Percentiles rank a stretch among this genome's conserved stretches.
These are phyloP conservation scores for Xiphophorus couchianus DNA, from an alignment of 2,113 vertebrate genomes.

Conservation along the genomic window DNA sequence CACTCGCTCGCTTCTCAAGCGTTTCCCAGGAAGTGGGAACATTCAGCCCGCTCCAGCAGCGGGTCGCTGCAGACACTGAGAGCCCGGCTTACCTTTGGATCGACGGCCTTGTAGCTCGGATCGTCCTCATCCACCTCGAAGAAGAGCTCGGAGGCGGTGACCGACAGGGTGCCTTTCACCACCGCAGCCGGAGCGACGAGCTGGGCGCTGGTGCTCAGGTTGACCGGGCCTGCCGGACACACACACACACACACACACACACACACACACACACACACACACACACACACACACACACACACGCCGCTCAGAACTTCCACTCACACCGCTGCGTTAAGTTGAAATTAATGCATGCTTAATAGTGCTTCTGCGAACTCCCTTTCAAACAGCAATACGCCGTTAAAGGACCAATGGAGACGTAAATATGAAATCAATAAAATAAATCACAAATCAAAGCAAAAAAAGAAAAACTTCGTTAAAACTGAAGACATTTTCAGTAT, in stretches of 20 bases:
- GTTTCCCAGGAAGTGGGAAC: no score
- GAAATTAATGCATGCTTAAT: neutral
- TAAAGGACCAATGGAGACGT: neutral
- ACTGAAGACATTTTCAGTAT: slow-evolving; percentile 77
- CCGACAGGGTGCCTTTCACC: slow-evolving; percentile 92
- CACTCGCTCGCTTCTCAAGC: no score
- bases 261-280: no score
- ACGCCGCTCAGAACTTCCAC: slow-evolving; percentile 13
- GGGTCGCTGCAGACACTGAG: no score
- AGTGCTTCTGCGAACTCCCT: neutral
- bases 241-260: no score
- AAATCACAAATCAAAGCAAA: neutral
- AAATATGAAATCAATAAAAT: neutral
- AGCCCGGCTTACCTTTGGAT: slow-evolving; percentile 91
- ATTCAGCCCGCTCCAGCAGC: neutral
- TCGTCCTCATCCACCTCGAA: slow-evolving; percentile 99
- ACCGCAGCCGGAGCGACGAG: slow-evolving; percentile 91
- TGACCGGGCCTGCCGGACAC: slow-evolving; percentile 88
- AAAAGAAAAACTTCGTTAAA: slow-evolving; percentile 15
- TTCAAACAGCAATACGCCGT: neutral
- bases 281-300: neutral
- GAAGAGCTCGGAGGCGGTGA: slow-evolving; percentile 94
- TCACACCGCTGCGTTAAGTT: no score
- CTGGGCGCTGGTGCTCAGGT: slow-evolving; percentile 90
- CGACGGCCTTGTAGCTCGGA: slow-evolving; percentile 91